Conservation (phyloP, 2,113 vertebrate genomes). For the Zootoca vivipara region DNA sequence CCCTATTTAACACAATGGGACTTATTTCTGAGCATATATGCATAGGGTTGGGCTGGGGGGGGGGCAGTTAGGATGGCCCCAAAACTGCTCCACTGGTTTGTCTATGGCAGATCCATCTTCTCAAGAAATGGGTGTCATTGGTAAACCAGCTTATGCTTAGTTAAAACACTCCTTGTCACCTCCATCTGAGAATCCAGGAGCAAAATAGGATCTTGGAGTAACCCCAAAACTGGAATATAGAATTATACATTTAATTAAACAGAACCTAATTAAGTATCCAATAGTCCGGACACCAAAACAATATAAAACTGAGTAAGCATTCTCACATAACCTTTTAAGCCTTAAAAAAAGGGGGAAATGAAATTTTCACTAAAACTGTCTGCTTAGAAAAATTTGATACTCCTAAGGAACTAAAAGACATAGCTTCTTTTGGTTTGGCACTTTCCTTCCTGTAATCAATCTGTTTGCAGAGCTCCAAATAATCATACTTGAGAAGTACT, state of each 20-base stretch:
- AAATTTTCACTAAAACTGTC: not conserved
- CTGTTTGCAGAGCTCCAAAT: conserved; percentile 57
- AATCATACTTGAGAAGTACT: conserved; percentile 52
- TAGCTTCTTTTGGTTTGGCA: not conserved
- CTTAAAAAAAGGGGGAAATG: not conserved
- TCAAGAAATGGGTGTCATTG: not conserved
- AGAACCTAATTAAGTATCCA: not conserved
- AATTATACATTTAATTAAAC: not conserved
- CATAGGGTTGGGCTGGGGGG: too few relatives aligned
- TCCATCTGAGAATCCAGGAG: not conserved
- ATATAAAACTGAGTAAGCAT: not conserved
- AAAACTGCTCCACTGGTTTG: too few relatives aligned
- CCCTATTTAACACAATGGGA: too few relatives aligned
- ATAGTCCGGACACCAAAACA: not conserved
- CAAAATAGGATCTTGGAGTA: not conserved
- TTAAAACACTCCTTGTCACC: not conserved
- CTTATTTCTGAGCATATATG: too few relatives aligned
- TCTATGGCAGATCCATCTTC: not conserved
- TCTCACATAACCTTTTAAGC: not conserved
- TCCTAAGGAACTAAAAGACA: not conserved
- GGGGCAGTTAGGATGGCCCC: too few relatives aligned
- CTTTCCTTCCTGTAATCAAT: conserved; percentile 36
- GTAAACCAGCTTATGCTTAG: not conserved
- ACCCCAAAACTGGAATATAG: not conserved
- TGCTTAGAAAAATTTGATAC: not conserved